A percentile compares a stretch with the other conserved stretches of the same genome.
Conservation (phyloP, 1,140 invertebrate species). For the Myzus persicae region DNA sequence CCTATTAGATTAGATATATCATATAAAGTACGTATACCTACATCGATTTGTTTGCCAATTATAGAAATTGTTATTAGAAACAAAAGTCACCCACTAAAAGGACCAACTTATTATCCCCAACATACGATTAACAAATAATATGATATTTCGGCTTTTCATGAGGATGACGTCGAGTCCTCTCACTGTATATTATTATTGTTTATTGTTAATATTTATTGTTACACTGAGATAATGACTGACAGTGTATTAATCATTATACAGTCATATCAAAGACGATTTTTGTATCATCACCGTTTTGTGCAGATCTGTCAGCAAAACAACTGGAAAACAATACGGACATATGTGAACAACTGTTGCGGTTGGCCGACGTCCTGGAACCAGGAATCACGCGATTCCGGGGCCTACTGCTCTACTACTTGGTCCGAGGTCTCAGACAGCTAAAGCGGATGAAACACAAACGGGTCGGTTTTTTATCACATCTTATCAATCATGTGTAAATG, state of each 20-base stretch:
- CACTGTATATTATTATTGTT: not conserved
- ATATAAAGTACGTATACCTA: too few relatives aligned
- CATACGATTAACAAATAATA: too few relatives aligned
- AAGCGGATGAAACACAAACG: not conserved
- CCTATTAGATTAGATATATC: too few relatives aligned
- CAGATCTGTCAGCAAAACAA: conserved; percentile 69
- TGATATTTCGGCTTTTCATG: too few relatives aligned
- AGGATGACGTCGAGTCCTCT: not conserved
- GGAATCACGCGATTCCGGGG: conserved; percentile 72
- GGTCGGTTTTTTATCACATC: not conserved
- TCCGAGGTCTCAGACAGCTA: conserved; percentile 66
- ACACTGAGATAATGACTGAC: not conserved
- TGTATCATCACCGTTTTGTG: conserved; percentile 44
- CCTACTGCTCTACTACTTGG: conserved; percentile 71
- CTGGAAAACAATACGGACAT: conserved; percentile 72
- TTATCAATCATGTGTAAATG: not conserved
- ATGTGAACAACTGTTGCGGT: conserved; percentile 72
- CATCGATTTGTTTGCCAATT: too few relatives aligned
- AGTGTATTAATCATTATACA: too few relatives aligned
- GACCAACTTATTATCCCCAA: too few relatives aligned
- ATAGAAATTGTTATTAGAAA: too few relatives aligned
- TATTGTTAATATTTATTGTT: too few relatives aligned
- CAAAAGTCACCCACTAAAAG: too few relatives aligned
- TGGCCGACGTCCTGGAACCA: conserved; percentile 72
- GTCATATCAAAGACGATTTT: not conserved